These are phyloP conservation scores for Sphaeramia orbicularis DNA, from an alignment of 2,797 vertebrate species.

Conservation along the genomic window DNA sequence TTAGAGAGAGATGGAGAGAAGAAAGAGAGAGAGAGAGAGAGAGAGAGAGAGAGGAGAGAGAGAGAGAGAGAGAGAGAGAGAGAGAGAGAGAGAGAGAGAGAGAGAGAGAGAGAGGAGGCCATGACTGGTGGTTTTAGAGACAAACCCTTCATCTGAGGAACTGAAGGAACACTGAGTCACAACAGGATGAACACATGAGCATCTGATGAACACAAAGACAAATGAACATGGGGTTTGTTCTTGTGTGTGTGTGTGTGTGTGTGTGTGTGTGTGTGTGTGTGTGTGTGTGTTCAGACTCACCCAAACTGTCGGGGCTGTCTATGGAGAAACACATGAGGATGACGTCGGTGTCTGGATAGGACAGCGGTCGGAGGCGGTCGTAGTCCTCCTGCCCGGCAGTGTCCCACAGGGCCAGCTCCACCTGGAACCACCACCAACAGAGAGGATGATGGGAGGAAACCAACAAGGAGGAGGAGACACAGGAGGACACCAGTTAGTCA, in stretches of 20 bases:
- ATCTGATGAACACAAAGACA: slow-evolving; percentile 15
- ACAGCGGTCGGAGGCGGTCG: slow-evolving; percentile 96
- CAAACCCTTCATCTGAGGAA: no score
- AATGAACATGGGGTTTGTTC: background rate
- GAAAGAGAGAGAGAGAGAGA: no score
- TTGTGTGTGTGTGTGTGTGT: background rate
- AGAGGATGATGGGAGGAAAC: background rate
- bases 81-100: no score
- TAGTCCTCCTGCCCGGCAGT: slow-evolving; percentile 99
- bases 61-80: no score
- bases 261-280: background rate
- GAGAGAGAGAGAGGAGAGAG: background rate
- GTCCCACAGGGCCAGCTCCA: slow-evolving; percentile 98
- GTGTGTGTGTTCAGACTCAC: slow-evolving; percentile 78
- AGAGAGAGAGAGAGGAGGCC: no score
- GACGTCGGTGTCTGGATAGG: slow-evolving; percentile 98
- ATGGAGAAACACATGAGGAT: slow-evolving; percentile 99
- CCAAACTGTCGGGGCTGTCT: slow-evolving; percentile 99
- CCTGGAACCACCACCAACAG: slow-evolving; percentile 78
- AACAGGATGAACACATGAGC: slow-evolving; percentile 28
- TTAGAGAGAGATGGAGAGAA: no score
- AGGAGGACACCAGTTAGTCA: no score
- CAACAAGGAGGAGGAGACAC: no score
- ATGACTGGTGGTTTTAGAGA: no score
- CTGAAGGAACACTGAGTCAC: background rate